Evolutionary conservation across 2,113 vertebrate species (phyloP), one percentile per base, ranked within the genome.

Genomic region (Podarcis cretensis): DNA sequence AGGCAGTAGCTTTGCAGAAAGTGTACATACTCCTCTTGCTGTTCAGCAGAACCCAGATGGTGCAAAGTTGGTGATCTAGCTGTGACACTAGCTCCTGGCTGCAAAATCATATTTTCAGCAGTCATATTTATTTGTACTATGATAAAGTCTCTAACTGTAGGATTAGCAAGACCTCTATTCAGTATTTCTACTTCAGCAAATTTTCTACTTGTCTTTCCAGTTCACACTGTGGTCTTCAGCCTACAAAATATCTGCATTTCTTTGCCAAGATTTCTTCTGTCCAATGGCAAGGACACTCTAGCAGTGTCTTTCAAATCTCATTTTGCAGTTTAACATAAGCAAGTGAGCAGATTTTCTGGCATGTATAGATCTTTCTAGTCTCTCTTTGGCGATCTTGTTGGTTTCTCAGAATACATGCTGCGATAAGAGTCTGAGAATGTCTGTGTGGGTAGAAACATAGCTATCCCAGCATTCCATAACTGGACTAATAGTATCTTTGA

Each of bases 271-370:
- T 32, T 32, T 9, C 4, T 73, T 73, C 71, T 37, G 37, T 37
- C 37, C 37, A 37, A 37, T 37, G 37, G 37, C 37, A 37, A 37
- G 37, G 37, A 37, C 37, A 37, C 37, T 37, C 37, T 12, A n/a
- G 14, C 12, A 73, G 68, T 25, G 3, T 12, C n/a, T 73, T 73
- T 81, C 83, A 87, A 57, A 85, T 85, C 91, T 90, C 8, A 65
- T 74, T 71, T 16, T 73, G 71, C 71, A 14, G 4, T 30, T 54
- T 23, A 30, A 27, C 27, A 30, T 30, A 57, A 10, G 54, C 6
- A n/a, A 79, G 27, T 54, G 40, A 78, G 23, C 25, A 48, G 40
- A 43, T 27, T 48, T 27, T 10, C 40, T 10, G 27, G 43, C 77
- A n/a, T 57, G 37, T 40, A 76, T 23, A 68, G 21, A 68, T 25